A percentile compares a stretch with the other conserved stretches of the same genome.
phyloP scores from a whole-genome alignment of 2,888 invertebrate genomes.

The Cabera pusaria region DNA sequence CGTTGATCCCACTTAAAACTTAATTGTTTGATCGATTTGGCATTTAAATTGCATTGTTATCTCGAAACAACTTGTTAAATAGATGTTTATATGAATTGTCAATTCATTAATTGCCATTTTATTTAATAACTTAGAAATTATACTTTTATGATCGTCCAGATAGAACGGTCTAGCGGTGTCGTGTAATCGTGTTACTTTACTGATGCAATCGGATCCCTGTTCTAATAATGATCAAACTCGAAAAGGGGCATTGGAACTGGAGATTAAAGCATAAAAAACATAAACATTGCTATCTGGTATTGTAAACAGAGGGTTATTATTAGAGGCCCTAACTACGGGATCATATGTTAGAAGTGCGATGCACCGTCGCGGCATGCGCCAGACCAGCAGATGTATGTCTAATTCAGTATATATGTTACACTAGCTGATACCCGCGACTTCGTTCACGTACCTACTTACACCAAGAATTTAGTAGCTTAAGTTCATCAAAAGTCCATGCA shows the following conservation, averaged over 20 bases:
- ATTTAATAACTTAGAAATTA: too few species aligned
- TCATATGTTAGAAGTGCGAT: constrained; percentile 48
- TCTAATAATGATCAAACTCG: constrained; percentile 5
- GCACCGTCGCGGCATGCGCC: constrained; percentile 32
- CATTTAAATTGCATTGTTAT: constrained; percentile 48
- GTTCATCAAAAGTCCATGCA: too few species aligned
- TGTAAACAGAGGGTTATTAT: constrained; percentile 72
- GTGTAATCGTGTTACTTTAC: not conserved
- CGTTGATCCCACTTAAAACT: constrained; percentile 73
- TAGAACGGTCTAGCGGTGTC: too few species aligned
- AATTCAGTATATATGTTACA: too few species aligned
- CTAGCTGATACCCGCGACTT: too few species aligned
- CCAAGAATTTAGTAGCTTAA: too few species aligned
- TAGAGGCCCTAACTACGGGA: constrained; percentile 57
- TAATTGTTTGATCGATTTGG: constrained; percentile 63
- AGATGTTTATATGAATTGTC: constrained; percentile 30
- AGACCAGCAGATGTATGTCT: constrained; percentile 2
- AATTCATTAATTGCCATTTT: constrained; percentile 27
- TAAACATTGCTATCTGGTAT: constrained; percentile 70
- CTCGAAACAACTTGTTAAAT: constrained; percentile 15
- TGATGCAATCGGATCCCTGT: constrained; percentile 5
- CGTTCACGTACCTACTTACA: too few species aligned
- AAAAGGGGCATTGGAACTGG: constrained; percentile 11
- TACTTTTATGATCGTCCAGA: too few species aligned
- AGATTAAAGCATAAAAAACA: constrained; percentile 57